phyloP scores from a whole-genome alignment of 2,113 vertebrate genomes.

The Nothobranchius kuhntae region DNA sequence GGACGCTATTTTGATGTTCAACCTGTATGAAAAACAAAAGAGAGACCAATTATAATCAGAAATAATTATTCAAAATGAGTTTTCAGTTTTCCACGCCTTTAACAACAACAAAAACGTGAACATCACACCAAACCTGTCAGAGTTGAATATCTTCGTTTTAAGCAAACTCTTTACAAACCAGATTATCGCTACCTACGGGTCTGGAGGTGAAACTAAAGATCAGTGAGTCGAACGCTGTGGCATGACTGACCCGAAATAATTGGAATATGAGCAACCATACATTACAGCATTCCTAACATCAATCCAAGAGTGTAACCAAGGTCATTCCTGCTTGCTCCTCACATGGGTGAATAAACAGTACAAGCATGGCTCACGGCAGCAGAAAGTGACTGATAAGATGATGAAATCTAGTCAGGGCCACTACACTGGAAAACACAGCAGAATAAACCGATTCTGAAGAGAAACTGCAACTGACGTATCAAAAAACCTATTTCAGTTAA shows the following conservation, averaged over 20 bases:
- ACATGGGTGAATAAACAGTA: neutral
- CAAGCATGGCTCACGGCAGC: neutral
- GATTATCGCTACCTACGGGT: neutral
- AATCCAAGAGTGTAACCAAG: neutral
- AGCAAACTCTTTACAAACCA: neutral
- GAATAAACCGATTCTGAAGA: neutral
- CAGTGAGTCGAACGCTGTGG: no score
- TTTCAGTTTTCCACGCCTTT: no score
- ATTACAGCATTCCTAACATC: neutral
- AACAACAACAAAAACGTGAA: no score
- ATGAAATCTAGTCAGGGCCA: no score
- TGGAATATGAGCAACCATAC: neutral
- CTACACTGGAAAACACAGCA: neutral
- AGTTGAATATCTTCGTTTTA: no score
- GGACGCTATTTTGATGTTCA: no score
- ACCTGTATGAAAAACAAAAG: no score
- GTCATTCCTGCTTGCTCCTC: neutral
- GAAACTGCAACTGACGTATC: neutral
- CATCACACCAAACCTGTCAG: no score
- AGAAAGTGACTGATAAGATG: neutral
- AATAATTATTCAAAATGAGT: no score
- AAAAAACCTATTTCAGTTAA: constrained; percentile 12
- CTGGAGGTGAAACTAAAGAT: neutral
- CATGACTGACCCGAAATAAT: neutral
- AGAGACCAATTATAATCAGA: no score